Percentiles rank a stretch among this genome's conserved stretches.
phyloP scores from a whole-genome alignment of 2,888 invertebrate genomes.

The Plebejus argus region DNA sequence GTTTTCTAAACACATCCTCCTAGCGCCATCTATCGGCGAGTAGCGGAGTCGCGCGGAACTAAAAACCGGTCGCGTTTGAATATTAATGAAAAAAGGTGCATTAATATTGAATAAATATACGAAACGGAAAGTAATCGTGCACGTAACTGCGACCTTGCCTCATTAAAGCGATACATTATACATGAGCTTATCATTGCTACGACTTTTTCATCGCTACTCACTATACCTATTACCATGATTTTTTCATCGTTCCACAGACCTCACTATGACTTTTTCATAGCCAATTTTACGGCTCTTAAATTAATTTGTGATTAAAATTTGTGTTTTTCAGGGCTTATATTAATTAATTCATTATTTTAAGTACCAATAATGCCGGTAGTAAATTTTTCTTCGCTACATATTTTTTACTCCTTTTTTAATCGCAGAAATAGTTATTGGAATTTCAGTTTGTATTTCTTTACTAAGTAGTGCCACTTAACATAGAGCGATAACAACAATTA shows the following conservation, averaged over 20 bases:
- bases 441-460: too few relatives aligned
- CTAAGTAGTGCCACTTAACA: too few relatives aligned
- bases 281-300: background rate
- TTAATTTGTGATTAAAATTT: background rate
- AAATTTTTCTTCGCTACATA: too few relatives aligned
- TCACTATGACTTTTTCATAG: background rate
- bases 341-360: background rate
- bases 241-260: background rate
- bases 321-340: background rate
- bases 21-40: conserved; percentile 67
- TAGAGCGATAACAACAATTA: too few relatives aligned
- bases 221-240: conserved; percentile 6
- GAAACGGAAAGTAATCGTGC: conserved; percentile 34
- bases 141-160: conserved; percentile 67
- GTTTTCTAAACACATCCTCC: conserved; percentile 35
- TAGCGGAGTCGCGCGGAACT: conserved; percentile 63
- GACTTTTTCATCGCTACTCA: conserved; percentile 38
- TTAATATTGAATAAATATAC: conserved; percentile 29
- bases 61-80: conserved; percentile 41
- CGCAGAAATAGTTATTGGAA: too few relatives aligned
- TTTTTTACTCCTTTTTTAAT: too few relatives aligned
- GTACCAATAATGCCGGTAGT: too few relatives aligned
- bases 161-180: conserved; percentile 76
- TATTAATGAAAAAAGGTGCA: conserved; percentile 21
- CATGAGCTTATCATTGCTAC: conserved; percentile 70